Evolutionary conservation across 2,888 invertebrate species (phyloP).

Genomic region (Lepetodrilus schrolli): DNA sequence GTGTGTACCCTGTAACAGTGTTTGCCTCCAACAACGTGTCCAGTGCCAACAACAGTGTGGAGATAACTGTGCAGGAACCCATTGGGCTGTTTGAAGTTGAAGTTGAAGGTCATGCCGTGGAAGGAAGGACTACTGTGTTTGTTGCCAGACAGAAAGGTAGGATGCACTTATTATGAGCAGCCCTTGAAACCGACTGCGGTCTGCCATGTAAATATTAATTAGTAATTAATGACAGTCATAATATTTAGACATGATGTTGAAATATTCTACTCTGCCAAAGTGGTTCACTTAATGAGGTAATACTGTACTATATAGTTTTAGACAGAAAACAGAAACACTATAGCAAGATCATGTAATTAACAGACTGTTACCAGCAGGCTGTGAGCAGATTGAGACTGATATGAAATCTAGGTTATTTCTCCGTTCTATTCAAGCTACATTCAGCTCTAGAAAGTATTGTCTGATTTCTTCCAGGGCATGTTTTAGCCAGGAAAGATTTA

Average conservation of each 20-base stretch:
- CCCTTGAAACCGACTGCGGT: background rate
- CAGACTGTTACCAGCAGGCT: background rate
- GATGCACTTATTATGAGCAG: background rate
- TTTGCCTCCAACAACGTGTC: slow-evolving; percentile 62
- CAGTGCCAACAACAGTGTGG: slow-evolving; percentile 39
- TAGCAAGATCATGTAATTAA: too few species aligned
- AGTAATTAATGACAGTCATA: background rate
- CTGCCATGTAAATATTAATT: background rate
- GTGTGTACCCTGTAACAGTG: slow-evolving; percentile 51
- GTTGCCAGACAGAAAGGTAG: slow-evolving; percentile 34
- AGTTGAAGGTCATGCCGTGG: slow-evolving; percentile 1
- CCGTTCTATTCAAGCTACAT: background rate
- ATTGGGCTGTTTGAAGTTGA: slow-evolving; percentile 17
- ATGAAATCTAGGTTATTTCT: too few species aligned
- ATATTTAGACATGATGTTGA: too few species aligned
- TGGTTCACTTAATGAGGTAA: too few species aligned
- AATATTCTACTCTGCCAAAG: too few species aligned
- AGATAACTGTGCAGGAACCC: slow-evolving; percentile 49
- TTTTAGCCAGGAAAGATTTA: background rate
- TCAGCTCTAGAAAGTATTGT: too few species aligned
- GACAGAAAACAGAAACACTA: too few species aligned
- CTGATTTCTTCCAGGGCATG: too few species aligned
- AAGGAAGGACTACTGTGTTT: slow-evolving; percentile 24
- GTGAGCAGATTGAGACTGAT: background rate
- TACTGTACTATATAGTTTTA: too few species aligned